Base-by-base conservation (phyloP, 2,888 invertebrate genomes). In the Zaprionus lineosus region DNA sequence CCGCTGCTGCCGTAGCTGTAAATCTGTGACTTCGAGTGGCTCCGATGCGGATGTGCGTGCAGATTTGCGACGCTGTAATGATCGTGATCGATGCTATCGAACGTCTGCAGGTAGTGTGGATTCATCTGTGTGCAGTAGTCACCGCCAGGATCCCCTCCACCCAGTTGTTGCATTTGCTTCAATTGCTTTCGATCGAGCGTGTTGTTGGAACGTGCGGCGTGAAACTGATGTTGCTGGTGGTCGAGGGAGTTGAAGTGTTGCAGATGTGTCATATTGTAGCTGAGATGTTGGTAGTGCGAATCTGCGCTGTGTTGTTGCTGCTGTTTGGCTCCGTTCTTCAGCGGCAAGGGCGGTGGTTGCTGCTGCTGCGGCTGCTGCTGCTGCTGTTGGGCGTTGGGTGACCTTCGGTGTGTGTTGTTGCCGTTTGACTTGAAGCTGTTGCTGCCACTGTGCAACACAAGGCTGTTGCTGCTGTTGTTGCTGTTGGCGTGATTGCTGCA, bases 11-110 rank as follows among this genome's bases (percentile, higher is more conserved):
- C 84, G 26, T 84, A 82, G 37, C 87, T 77, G 63, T 88, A 88
- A 29, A 89, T 89, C 53, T 88, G 88, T 9, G 88, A 87, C 61
- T 89, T 89, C 2, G 89, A 89, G 28, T 88, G 89, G 40, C 87
- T 88, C 66, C 88, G 88, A 74, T 84, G 82, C 19, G 79, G 70
- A 50, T 72, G 74, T 36, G 53, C 44, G 12, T 74, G 72, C 14
- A 65, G 44, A 31, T 61, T 89, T 58, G 88, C 87, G 52, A 88
- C 88, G 61, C 87, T 87, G 18, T 88, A 89, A 44, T 86, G 87
- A 66, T 89, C 89, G 24, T 86, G 88, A 62, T 89, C 89, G 12
- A 89, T 69, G 36, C 87, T 87, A 29, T 89, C 89, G 34, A 89
- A 88, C 0, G 89, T 86, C 64, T 89, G 88, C 55, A 89, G 59